These are phyloP conservation scores for Austrofundulus limnaeus DNA, from an alignment of 2,113 vertebrate species.

Conservation along the genomic window DNA sequence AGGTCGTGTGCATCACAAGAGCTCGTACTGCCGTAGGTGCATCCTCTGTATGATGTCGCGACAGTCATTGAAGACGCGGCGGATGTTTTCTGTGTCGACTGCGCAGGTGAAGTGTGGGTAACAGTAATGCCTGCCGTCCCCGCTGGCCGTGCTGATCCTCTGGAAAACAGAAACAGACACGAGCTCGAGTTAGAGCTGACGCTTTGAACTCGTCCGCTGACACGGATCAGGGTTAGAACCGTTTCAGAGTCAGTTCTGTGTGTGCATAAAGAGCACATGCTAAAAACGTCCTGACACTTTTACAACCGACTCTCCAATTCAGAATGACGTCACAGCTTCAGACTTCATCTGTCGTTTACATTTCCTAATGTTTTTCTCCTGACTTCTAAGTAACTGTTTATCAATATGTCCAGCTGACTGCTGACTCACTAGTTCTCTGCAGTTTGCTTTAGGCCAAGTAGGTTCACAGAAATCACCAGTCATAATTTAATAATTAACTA, in stretches of 20 bases:
- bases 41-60: conserved; percentile 99
- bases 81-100: conserved; percentile 98
- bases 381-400: neutral
- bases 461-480: too few species aligned
- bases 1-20: conserved; percentile 88
- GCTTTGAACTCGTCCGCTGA: neutral
- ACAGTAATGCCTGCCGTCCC: conserved; percentile 96
- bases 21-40: conserved; percentile 98
- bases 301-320: too few species aligned
- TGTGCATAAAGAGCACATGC: too few species aligned
- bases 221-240: neutral
- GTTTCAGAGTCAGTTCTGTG: too few species aligned
- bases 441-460: too few species aligned
- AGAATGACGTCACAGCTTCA: too few species aligned
- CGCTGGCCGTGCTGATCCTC: conserved; percentile 99
- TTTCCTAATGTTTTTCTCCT: neutral
- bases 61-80: conserved; percentile 98
- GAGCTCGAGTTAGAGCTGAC: neutral
- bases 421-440: neutral
- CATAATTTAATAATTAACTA: too few species aligned
- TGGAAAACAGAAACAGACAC: conserved; percentile 59
- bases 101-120: conserved; percentile 99
- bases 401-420: neutral
- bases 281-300: too few species aligned
- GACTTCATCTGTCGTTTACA: too few species aligned